Percentiles rank a stretch among this genome's conserved stretches.
Conservation (phyloP, 1,140 invertebrate species). For the Euglossa dilemma region DNA sequence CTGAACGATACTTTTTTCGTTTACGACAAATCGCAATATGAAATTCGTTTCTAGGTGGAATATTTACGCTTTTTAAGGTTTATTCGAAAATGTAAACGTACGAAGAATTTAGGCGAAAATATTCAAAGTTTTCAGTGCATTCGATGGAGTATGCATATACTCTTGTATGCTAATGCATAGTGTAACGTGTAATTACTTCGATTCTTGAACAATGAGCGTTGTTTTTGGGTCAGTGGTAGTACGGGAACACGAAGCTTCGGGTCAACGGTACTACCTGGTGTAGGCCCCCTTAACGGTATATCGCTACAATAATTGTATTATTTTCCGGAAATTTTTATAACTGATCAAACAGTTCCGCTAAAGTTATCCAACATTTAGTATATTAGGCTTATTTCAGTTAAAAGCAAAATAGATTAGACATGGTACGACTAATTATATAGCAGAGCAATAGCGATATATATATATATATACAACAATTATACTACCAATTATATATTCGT, state of each 20-base stretch:
- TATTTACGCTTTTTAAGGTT: too few species aligned
- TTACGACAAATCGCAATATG: background rate
- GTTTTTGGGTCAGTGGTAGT: slow-evolving; percentile 60
- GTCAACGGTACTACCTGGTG: slow-evolving; percentile 44
- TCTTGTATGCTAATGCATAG: background rate
- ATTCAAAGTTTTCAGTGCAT: too few species aligned
- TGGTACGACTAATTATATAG: background rate
- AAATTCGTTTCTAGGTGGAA: background rate
- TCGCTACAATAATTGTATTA: slow-evolving; percentile 33
- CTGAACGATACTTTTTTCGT: background rate
- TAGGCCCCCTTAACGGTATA: slow-evolving; percentile 63
- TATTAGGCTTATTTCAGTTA: background rate
- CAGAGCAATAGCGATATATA: too few species aligned
- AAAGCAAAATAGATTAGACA: background rate
- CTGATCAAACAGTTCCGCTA: slow-evolving; percentile 7
- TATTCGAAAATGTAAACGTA: background rate
- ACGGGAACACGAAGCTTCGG: slow-evolving; percentile 26
- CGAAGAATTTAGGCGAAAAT: background rate
- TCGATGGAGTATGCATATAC: background rate
- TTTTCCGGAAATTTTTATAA: slow-evolving; percentile 32
- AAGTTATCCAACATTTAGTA: background rate
- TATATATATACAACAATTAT: too few species aligned
- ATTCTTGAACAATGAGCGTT: slow-evolving; percentile 42
- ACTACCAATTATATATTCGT: background rate
- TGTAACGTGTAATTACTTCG: slow-evolving; percentile 15